A percentile compares a stretch with the other conserved stretches of the same genome.
These are phyloP conservation scores for Melanotus villosus DNA, from an alignment of 2,888 invertebrate species.

Conservation along the genomic window DNA sequence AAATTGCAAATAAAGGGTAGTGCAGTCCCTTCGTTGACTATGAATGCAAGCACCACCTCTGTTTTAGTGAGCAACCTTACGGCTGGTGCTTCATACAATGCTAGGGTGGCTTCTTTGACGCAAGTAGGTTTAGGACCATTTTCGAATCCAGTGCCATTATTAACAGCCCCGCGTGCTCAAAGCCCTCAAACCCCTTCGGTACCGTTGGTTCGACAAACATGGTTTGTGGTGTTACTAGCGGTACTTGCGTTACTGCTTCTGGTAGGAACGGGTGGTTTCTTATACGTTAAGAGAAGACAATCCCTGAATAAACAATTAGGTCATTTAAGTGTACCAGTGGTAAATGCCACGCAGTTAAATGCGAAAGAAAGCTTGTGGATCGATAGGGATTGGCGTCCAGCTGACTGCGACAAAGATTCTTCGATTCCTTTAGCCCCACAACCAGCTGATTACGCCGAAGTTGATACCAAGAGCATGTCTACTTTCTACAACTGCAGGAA, in stretches of 20 bases:
- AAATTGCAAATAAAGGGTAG: constrained; percentile 77
- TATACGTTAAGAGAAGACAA: constrained; percentile 73
- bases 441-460: constrained; percentile 79
- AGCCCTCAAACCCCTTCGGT: constrained; percentile 66
- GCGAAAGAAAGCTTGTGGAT: constrained; percentile 79
- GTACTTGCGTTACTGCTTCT: constrained; percentile 70
- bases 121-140: constrained; percentile 91
- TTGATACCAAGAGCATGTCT: constrained; percentile 76
- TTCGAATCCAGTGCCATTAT: constrained; percentile 81
- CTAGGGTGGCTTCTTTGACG: constrained; percentile 91
- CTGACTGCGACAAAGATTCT: constrained; percentile 76
- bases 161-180: constrained; percentile 75
- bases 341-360: constrained; percentile 66
- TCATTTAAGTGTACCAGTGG: constrained; percentile 73
- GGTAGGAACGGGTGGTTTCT: constrained; percentile 66
- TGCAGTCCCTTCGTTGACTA: constrained; percentile 73
- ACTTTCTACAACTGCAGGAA: constrained; percentile 80
- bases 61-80: constrained; percentile 92
- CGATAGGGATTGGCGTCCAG: constrained; percentile 78
- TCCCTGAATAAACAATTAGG: constrained; percentile 75
- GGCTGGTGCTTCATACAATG: constrained; percentile 87
- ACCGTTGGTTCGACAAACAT: constrained; percentile 75
- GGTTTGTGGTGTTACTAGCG: constrained; percentile 81
- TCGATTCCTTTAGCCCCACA: constrained; percentile 73
- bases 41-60: constrained; percentile 91